These are phyloP conservation scores for Salarias fasciatus DNA, from an alignment of 2,797 vertebrate species.

Conservation along the genomic window DNA sequence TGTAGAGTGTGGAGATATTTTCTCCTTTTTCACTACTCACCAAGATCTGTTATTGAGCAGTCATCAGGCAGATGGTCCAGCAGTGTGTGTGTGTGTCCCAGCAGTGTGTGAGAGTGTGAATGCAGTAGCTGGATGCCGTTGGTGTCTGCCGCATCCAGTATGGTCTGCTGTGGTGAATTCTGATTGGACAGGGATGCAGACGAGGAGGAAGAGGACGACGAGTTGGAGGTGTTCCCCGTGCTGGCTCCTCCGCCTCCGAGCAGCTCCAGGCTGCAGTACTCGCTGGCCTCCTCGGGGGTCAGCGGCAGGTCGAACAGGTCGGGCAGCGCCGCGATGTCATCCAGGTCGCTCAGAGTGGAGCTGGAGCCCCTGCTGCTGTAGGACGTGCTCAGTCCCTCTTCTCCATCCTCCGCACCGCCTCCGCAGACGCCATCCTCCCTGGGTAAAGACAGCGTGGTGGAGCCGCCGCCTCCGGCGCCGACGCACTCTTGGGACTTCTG, in stretches of 20 bases:
- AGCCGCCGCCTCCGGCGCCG: constrained; percentile 40
- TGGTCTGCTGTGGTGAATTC: constrained; percentile 87
- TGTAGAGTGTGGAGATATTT: no score
- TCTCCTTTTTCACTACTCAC: constrained; percentile 69
- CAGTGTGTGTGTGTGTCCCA: constrained; percentile 72
- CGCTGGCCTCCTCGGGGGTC: constrained; percentile 87
- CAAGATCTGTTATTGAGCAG: constrained; percentile 86
- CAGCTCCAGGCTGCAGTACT: constrained; percentile 90
- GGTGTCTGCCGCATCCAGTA: constrained; percentile 80
- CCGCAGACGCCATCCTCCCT: constrained; percentile 68
- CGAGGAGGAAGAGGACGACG: constrained; percentile 75
- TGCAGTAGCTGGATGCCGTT: constrained; percentile 84
- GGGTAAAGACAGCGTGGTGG: constrained; percentile 62
- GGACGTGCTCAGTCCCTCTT: constrained; percentile 80
- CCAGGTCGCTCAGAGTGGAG: constrained; percentile 89
- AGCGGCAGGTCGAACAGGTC: constrained; percentile 92
- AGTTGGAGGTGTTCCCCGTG: constrained; percentile 77
- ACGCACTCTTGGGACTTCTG: constrained; percentile 88
- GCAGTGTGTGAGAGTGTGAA: constrained; percentile 74
- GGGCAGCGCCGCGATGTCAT: constrained; percentile 88
- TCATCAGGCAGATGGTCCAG: constrained; percentile 80
- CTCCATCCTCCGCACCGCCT: constrained; percentile 62
- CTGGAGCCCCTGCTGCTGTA: constrained; percentile 88
- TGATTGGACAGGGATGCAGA: constrained; percentile 84
- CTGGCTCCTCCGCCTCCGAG: constrained; percentile 76